Evolutionary conservation across 2,797 vertebrate genomes (phyloP).

Genomic region (Coregonus ussuriensis): DNA sequence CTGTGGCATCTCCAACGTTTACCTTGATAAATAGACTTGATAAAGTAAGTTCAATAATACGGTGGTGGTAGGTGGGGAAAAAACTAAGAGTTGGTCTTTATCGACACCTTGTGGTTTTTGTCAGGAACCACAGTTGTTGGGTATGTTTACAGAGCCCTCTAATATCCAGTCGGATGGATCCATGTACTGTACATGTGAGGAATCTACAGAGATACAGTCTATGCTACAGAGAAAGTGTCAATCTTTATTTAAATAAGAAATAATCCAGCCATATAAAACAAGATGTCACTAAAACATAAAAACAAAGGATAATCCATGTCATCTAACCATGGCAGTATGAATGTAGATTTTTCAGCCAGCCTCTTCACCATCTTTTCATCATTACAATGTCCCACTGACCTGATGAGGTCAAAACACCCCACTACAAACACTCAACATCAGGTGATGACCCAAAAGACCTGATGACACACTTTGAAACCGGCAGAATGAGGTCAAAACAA

Average conservation of each 20-base stretch:
- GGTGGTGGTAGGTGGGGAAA: not conserved
- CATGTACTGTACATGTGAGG: not conserved
- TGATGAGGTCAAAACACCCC: not conserved
- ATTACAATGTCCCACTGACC: not conserved
- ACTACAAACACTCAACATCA: not conserved
- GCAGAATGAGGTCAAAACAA: not conserved
- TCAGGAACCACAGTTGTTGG: not conserved
- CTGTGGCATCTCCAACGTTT: no score
- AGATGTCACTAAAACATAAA: not conserved
- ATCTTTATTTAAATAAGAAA: not conserved
- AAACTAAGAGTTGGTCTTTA: not conserved
- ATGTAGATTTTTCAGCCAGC: not conserved
- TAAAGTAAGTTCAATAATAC: no score
- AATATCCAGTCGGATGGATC: not conserved
- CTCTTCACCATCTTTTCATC: not conserved
- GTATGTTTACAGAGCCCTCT: not conserved
- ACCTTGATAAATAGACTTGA: no score
- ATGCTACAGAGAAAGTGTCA: not conserved
- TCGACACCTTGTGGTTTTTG: not conserved
- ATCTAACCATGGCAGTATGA: not conserved
- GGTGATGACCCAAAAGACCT: not conserved
- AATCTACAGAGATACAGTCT: not conserved
- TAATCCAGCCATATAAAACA: not conserved
- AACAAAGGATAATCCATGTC: not conserved
- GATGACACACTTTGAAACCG: constrained; percentile 46